These are phyloP conservation scores for Clivina fossor DNA, from an alignment of 2,888 invertebrate genomes.

Conservation along the genomic window DNA sequence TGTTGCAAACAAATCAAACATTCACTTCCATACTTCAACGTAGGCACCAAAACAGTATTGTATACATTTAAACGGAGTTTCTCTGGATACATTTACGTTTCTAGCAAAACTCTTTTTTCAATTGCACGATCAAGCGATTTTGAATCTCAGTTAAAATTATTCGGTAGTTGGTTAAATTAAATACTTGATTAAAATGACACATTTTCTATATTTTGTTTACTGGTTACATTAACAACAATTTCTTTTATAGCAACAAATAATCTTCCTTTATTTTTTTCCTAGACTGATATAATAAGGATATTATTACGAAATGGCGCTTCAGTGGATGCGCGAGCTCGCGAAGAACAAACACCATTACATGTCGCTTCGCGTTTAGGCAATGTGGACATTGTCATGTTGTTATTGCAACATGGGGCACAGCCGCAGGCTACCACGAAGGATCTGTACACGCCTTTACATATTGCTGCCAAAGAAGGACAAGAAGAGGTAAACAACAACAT, in stretches of 20 bases:
- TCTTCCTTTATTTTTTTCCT: constrained; percentile 35
- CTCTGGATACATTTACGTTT: too few species aligned
- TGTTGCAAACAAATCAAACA: too few species aligned
- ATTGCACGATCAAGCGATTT: not conserved
- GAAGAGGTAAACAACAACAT: constrained; percentile 62
- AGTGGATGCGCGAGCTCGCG: constrained; percentile 71
- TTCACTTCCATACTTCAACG: too few species aligned
- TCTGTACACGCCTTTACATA: constrained; percentile 93
- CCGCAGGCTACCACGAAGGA: constrained; percentile 91
- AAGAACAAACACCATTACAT: constrained; percentile 95
- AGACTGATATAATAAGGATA: constrained; percentile 92
- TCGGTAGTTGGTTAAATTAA: too few species aligned
- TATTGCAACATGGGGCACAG: constrained; percentile 91
- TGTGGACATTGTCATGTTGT: constrained; percentile 90
- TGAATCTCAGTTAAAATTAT: too few species aligned
- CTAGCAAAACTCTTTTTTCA: too few species aligned
- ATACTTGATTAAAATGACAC: too few species aligned
- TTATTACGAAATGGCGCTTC: constrained; percentile 87
- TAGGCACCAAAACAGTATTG: too few species aligned
- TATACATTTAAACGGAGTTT: too few species aligned
- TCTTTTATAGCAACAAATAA: too few species aligned
- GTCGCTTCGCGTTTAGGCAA: constrained; percentile 95
- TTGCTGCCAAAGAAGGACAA: constrained; percentile 96
- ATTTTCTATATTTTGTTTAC: too few species aligned
- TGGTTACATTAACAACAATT: too few species aligned